Percentiles rank a stretch among this genome's conserved stretches.
phyloP scores from a whole-genome alignment of 2,797 vertebrate species.

The Nasua narica region DNA sequence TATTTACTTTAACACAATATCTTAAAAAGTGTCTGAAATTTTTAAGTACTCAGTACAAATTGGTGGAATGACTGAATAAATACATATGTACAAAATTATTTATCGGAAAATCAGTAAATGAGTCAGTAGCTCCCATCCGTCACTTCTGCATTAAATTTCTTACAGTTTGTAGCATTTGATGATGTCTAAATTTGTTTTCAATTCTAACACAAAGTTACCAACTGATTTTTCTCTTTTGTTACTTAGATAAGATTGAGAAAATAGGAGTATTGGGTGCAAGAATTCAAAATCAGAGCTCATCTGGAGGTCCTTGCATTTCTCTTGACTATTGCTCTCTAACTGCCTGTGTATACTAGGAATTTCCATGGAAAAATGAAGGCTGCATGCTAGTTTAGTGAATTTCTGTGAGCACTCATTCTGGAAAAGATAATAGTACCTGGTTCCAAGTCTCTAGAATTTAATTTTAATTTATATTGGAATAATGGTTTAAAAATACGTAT shows the following conservation, averaged over 20 bases:
- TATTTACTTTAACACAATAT: not conserved
- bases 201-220: not conserved
- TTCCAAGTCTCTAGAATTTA: not conserved
- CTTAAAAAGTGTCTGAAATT: not conserved
- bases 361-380: not conserved
- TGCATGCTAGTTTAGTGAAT: not conserved
- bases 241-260: not conserved
- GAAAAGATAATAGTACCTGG: not conserved
- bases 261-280: fast-evolving
- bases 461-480: not conserved
- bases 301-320: not conserved
- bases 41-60: not conserved
- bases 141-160: not conserved
- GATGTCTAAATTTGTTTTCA: not conserved
- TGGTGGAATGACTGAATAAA: not conserved
- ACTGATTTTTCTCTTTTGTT: not conserved
- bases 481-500: not conserved
- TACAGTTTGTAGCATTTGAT: not conserved
- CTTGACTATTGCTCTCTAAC: not conserved
- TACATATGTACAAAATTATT: not conserved
- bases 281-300: not conserved
- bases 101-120: not conserved
- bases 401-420: not conserved
- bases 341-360: not conserved
- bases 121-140: not conserved